A percentile compares a stretch with the other conserved stretches of the same genome.
These are phyloP conservation scores for Malachius bipustulatus DNA, from an alignment of 2,888 invertebrate species.

Conservation along the genomic window DNA sequence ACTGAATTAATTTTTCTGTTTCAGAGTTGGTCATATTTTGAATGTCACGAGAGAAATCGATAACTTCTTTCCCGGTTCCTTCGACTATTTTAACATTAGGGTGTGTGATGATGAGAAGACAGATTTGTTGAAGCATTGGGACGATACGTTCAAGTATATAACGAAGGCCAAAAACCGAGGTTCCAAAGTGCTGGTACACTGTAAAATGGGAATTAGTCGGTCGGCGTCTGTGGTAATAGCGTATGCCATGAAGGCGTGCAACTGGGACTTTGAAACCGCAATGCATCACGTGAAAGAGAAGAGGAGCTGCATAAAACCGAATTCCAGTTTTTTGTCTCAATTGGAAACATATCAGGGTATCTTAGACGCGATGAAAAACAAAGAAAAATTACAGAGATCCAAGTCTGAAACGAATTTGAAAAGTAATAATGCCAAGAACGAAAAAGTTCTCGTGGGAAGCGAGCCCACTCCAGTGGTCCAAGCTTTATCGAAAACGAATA, in stretches of 20 bases:
- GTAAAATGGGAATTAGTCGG: conserved; percentile 98
- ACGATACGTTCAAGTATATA: conserved; percentile 94
- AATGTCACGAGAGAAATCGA: conserved; percentile 98
- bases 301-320: conserved; percentile 90
- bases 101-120: conserved; percentile 97
- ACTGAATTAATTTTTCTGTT: conserved; percentile 27
- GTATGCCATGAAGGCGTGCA: conserved; percentile 95
- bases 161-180: conserved; percentile 80
- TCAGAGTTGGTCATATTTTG: conserved; percentile 87
- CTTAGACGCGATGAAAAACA: conserved; percentile 91
- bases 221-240: conserved; percentile 98
- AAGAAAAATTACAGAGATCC: conserved; percentile 82
- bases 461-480: conserved; percentile 51
- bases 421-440: conserved; percentile 46
- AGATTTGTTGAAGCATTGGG: conserved; percentile 93
- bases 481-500: conserved; percentile 33
- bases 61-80: conserved; percentile 97
- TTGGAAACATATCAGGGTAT: conserved; percentile 91
- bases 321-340: conserved; percentile 87
- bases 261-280: conserved; percentile 85
- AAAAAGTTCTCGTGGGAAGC: conserved; percentile 42
- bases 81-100: conserved; percentile 90
- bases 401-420: conserved; percentile 88
- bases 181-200: conserved; percentile 93
- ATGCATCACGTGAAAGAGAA: conserved; percentile 81